phyloP scores from a whole-genome alignment of 2,797 vertebrate species.

The Lutjanus campechanus region DNA sequence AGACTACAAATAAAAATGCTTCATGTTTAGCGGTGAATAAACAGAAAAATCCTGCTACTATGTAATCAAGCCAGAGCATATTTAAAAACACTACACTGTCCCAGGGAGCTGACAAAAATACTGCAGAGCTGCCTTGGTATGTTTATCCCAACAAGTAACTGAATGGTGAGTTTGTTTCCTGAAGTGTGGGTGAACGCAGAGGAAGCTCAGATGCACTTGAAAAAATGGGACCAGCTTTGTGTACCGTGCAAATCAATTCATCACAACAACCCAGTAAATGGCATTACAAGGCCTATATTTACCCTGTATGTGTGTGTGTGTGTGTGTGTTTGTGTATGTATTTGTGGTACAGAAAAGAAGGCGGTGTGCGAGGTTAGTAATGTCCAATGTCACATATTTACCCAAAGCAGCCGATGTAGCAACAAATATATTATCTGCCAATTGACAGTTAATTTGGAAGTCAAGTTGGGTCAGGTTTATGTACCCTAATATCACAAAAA shows the following conservation, averaged over 20 bases:
- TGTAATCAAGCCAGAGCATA: not conserved
- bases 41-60: not conserved
- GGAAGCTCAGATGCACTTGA: conserved; percentile 12
- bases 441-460: not conserved
- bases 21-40: not conserved
- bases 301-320: not conserved
- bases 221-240: conserved; percentile 21
- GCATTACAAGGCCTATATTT: conserved; percentile 13
- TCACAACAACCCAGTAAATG: conserved; percentile 22
- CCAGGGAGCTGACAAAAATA: not conserved
- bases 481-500: not conserved
- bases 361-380: not conserved
- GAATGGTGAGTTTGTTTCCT: conserved; percentile 20
- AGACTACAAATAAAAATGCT: not conserved
- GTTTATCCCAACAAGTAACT: conserved; percentile 14
- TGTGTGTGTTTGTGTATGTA: not conserved
- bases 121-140: not conserved
- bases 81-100: not conserved
- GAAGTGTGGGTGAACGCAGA: conserved; percentile 14
- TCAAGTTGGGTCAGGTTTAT: too few relatives aligned
- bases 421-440: not conserved
- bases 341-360: not conserved
- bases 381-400: not conserved
- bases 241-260: conserved; percentile 16
- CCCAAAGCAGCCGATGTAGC: not conserved